These are phyloP conservation scores for Cotesia typhae DNA, from an alignment of 1,140 invertebrate species.

Conservation along the genomic window DNA sequence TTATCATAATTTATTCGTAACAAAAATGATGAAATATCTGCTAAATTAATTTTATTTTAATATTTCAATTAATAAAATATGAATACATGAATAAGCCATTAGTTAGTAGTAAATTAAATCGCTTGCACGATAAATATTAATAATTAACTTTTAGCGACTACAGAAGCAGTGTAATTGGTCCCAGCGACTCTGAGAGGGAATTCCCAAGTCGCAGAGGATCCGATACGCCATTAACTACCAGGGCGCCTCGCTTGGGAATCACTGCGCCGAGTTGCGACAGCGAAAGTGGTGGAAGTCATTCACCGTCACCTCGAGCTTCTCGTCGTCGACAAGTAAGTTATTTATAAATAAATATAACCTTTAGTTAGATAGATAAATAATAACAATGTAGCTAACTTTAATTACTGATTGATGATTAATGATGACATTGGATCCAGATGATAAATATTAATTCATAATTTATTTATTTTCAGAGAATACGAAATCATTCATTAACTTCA, in stretches of 20 bases:
- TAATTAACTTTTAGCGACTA: conserved; percentile 80
- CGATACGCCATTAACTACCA: conserved; percentile 63
- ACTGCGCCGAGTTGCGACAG: conserved; percentile 79
- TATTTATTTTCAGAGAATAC: conserved; percentile 71
- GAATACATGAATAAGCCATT: too few species aligned
- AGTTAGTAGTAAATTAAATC: too few species aligned
- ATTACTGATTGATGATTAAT: too few species aligned
- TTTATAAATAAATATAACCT: not conserved
- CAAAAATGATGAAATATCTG: not conserved
- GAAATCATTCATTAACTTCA: conserved; percentile 94
- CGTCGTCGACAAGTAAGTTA: conserved; percentile 76
- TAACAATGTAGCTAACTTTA: too few species aligned
- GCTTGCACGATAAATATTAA: too few species aligned
- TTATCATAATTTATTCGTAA: not conserved
- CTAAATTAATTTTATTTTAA: conserved; percentile 18
- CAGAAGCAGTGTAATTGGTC: conserved; percentile 86
- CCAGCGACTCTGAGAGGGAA: conserved; percentile 87
- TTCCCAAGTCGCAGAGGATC: conserved; percentile 75
- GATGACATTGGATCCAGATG: too few species aligned
- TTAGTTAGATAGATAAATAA: not conserved
- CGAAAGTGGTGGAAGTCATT: conserved; percentile 86
- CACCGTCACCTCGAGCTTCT: conserved; percentile 84
- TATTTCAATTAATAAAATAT: too few species aligned
- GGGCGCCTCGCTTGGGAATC: conserved; percentile 71
- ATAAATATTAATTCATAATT: too few species aligned